These are phyloP conservation scores for Idaea dimidiata DNA, from an alignment of 2,888 invertebrate species.

Conservation along the genomic window DNA sequence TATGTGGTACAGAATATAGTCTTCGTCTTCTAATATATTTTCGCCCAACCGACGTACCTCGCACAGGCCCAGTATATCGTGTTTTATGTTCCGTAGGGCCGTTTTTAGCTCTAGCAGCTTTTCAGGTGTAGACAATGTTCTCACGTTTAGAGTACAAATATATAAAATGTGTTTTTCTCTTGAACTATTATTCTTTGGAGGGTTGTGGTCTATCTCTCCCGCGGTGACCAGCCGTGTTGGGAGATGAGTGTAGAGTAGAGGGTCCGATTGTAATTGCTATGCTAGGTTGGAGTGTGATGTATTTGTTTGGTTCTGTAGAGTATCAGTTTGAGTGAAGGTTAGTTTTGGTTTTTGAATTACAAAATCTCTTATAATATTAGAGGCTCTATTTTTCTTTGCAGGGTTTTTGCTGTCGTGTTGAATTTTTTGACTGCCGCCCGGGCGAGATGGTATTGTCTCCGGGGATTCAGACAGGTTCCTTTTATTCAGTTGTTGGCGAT, in stretches of 20 bases:
- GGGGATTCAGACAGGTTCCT: conserved; percentile 16
- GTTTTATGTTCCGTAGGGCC: no score
- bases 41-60: conserved; percentile 9
- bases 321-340: conserved; percentile 1
- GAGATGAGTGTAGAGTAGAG: conserved; percentile 17
- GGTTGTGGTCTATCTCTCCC: conserved; percentile 28
- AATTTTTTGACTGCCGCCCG: conserved; percentile 7
- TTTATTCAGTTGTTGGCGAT: conserved; percentile 11
- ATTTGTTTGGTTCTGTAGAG: conserved; percentile 7
- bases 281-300: conserved; percentile 12
- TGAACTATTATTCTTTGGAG: conserved; percentile 19
- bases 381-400: conserved; percentile 13
- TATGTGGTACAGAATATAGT: conserved; percentile 24
- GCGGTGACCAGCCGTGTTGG: conserved; percentile 30
- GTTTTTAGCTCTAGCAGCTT: no score
- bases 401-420: conserved; percentile 4
- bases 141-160: conserved; percentile 13
- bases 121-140: background rate
- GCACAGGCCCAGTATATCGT: background rate
- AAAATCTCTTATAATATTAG: conserved; percentile 14
- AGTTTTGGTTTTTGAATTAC: conserved; percentile 16
- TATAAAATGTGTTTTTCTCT: conserved; percentile 16
- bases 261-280: conserved; percentile 10
- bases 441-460: conserved; percentile 5
- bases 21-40: conserved; percentile 16